Evolutionary conservation across 1,140 invertebrate genomes (phyloP).

Genomic region (Drosophila orosa): DNA sequence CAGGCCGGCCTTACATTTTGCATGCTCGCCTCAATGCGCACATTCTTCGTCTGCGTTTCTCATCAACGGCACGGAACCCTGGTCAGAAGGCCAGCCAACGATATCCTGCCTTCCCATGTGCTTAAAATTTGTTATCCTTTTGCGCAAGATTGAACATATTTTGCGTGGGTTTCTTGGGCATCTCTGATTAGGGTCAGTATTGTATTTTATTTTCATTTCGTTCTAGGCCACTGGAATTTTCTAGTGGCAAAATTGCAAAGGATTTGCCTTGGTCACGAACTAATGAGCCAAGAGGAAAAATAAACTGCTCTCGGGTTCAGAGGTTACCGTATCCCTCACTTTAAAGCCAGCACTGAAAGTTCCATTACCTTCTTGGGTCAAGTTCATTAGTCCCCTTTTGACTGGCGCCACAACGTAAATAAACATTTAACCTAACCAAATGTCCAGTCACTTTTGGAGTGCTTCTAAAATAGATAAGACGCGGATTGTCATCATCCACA

Average conservation of each 20-base stretch:
- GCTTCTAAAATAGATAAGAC: constrained; percentile 30
- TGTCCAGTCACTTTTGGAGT: constrained; percentile 33
- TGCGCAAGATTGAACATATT: constrained; percentile 78
- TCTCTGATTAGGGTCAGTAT: constrained; percentile 60
- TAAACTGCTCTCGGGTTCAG: background rate
- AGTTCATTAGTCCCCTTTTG: constrained; percentile 44
- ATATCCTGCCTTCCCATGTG: constrained; percentile 43
- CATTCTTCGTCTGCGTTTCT: constrained; percentile 53
- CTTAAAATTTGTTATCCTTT: constrained; percentile 74
- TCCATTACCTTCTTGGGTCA: constrained; percentile 5
- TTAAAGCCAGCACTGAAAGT: background rate
- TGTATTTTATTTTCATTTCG: constrained; percentile 37
- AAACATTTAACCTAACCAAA: constrained; percentile 62
- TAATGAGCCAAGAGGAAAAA: constrained; percentile 12
- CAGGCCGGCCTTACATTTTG: constrained; percentile 65
- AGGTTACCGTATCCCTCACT: background rate
- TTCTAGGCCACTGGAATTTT: constrained; percentile 4
- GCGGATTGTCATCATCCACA: constrained; percentile 14
- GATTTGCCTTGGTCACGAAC: constrained; percentile 17
- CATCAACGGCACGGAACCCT: constrained; percentile 38
- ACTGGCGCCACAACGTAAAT: constrained; percentile 63
- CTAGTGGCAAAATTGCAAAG: constrained; percentile 8
- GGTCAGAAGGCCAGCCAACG: constrained; percentile 59
- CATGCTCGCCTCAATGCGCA: constrained; percentile 62
- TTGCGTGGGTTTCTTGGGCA: constrained; percentile 50